These are phyloP conservation scores for Elanus axillaris DNA, from an alignment of 2,113 vertebrate species.

Conservation along the genomic window DNA sequence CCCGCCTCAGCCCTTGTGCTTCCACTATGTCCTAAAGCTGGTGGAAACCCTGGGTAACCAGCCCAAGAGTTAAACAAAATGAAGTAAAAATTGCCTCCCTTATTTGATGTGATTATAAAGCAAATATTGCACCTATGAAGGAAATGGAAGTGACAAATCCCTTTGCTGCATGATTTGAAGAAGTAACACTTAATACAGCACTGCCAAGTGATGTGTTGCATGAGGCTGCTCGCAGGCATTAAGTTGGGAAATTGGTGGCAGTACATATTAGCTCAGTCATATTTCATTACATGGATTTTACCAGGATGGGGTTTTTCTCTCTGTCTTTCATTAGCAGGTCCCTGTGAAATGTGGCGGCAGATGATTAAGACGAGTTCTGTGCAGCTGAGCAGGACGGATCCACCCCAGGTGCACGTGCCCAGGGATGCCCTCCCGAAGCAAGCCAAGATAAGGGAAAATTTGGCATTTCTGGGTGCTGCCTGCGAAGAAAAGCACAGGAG, in stretches of 20 bases:
- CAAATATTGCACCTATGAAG: neutral
- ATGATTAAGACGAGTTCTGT: neutral
- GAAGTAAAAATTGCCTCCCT: neutral
- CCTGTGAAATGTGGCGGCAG: fast-evolving
- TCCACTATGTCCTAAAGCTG: neutral
- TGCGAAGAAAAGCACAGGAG: neutral
- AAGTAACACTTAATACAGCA: neutral
- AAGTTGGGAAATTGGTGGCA: neutral
- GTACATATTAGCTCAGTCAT: neutral
- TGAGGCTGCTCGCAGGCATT: neutral
- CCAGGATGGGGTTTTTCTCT: neutral
- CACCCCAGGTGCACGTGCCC: fast-evolving
- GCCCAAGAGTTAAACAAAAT: neutral
- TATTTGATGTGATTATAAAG: neutral
- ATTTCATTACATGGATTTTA: neutral
- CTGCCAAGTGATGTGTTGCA: neutral
- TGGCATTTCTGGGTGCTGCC: neutral
- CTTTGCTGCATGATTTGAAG: neutral
- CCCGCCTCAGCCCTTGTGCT: fast-evolving
- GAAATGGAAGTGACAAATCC: neutral
- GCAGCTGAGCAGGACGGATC: neutral
- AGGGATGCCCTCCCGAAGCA: neutral
- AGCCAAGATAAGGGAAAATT: neutral
- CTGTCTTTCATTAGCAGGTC: neutral
- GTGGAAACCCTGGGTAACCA: neutral